Evolutionary conservation across 2,888 invertebrate species (phyloP).

Genomic region (Amphiduros pacificus): DNA sequence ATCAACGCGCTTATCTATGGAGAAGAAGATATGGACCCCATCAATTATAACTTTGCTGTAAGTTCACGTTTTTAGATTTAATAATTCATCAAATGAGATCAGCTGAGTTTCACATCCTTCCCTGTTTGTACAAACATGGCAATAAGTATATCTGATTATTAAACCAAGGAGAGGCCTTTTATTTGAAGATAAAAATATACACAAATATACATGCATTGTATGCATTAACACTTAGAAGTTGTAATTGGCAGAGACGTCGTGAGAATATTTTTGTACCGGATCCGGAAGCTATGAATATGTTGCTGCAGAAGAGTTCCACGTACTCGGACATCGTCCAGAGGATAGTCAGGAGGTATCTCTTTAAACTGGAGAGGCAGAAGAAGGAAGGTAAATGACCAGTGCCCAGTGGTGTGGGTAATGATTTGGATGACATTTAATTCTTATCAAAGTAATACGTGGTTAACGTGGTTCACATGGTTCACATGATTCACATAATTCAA

Average conservation of each 20-base stretch:
- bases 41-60: not conserved
- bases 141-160: too few relatives aligned
- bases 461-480: too few relatives aligned
- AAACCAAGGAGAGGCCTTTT: too few relatives aligned
- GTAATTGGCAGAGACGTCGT: constrained; percentile 7
- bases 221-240: too few relatives aligned
- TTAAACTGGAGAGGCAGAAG: constrained; percentile 19
- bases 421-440: too few relatives aligned
- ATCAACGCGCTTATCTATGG: not conserved
- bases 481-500: too few relatives aligned
- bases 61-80: not conserved
- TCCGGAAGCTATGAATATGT: not conserved
- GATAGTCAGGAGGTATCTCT: constrained; percentile 19
- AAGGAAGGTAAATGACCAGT: constrained; percentile 32
- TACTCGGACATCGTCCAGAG: constrained; percentile 23
- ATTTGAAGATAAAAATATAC: too few relatives aligned
- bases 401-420: too few relatives aligned
- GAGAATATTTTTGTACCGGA: constrained; percentile 13
- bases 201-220: too few relatives aligned
- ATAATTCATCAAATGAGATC: not conserved
- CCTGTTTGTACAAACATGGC: too few relatives aligned
- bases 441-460: too few relatives aligned
- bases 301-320: constrained; percentile 11
- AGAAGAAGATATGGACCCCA: not conserved
- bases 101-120: not conserved